A percentile compares a stretch with the other conserved stretches of the same genome.
phyloP scores from a whole-genome alignment of 2,888 invertebrate species.

The Philereme transversata region DNA sequence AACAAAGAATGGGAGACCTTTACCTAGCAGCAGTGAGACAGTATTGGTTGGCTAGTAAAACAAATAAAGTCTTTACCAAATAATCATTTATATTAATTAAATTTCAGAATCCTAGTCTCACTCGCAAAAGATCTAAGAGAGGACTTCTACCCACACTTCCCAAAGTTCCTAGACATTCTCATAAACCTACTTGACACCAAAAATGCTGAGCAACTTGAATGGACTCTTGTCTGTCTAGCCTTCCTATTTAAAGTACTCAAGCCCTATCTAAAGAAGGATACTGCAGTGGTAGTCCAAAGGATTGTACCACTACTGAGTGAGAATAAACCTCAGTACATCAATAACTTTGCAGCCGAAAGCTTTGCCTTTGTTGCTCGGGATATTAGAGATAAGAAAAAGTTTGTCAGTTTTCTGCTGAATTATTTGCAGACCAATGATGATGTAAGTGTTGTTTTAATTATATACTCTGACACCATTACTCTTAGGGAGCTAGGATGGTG shows the following conservation, averaged over 20 bases:
- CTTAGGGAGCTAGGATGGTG: too few species aligned
- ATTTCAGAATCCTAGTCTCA: constrained; percentile 90
- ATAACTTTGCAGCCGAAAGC: constrained; percentile 97
- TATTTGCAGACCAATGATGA: constrained; percentile 87
- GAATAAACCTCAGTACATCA: constrained; percentile 91
- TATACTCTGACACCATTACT: too few species aligned
- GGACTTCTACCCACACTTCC: constrained; percentile 95
- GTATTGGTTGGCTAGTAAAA: too few species aligned
- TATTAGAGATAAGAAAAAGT: constrained; percentile 90
- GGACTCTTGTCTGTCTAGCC: constrained; percentile 93
- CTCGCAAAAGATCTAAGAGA: constrained; percentile 93
- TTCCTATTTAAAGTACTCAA: constrained; percentile 96
- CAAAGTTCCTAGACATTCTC: constrained; percentile 88
- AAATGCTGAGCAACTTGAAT: constrained; percentile 93
- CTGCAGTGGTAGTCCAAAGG: constrained; percentile 87
- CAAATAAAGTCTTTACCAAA: too few species aligned
- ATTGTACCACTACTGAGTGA: constrained; percentile 91
- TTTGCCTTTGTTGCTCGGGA: constrained; percentile 97
- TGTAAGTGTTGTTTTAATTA: constrained; percentile 76
- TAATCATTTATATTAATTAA: constrained; percentile 12
- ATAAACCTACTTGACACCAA: constrained; percentile 89
- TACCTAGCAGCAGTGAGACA: too few species aligned
- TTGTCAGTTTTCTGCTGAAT: constrained; percentile 88
- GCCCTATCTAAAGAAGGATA: constrained; percentile 91
- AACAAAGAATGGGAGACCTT: too few species aligned